Evolutionary conservation across 35 echinoderm and acorn worm species (phyloP).

Genomic region (Apostichopus parvimensis): DNA sequence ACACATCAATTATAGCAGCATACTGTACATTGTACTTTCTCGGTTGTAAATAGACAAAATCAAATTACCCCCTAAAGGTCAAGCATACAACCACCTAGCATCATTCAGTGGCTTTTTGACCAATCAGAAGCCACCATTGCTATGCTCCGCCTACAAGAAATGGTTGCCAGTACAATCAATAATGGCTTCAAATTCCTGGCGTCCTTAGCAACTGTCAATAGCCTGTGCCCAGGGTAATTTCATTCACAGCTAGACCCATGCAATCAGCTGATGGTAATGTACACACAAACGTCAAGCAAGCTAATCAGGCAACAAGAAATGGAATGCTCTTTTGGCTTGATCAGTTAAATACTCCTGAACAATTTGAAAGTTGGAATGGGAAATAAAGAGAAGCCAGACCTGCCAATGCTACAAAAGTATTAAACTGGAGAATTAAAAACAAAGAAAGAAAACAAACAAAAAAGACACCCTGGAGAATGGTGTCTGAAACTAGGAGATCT

Average conservation of each 20-base stretch:
- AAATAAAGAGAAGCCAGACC: no score
- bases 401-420: background rate
- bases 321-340: background rate
- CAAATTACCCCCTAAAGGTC: constrained; percentile 48
- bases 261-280: constrained; percentile 1
- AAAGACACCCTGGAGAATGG: no score
- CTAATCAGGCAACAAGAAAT: no score
- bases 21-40: background rate
- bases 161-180: background rate
- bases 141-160: background rate
- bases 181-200: constrained; percentile 40
- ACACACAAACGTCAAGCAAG: no score
- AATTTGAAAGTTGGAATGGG: no score
- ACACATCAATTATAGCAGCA: background rate
- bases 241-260: background rate
- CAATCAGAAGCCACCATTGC: background rate
- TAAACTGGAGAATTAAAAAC: background rate
- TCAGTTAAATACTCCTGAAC: background rate
- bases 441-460: no score
- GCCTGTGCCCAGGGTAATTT: background rate
- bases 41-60: constrained; percentile 25
- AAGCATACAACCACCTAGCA: constrained; percentile 2
- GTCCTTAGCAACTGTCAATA: constrained; percentile 41
- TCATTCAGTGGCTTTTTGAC: background rate
- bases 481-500: no score